Conservation (phyloP, 2,888 invertebrate species). For the Tenthredo mesomela region DNA sequence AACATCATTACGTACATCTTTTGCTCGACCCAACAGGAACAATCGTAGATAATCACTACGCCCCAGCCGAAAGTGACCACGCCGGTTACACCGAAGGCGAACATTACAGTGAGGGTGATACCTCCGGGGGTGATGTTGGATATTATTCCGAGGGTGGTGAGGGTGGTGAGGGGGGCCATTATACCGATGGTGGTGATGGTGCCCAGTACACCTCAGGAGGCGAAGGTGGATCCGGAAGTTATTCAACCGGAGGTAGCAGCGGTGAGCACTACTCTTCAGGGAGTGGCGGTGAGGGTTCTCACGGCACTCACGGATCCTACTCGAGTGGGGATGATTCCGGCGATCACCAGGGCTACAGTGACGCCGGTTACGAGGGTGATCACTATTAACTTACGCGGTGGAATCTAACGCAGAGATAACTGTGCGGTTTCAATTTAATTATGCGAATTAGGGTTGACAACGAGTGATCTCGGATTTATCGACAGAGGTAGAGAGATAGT, state of each 20-base stretch:
- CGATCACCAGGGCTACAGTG: constrained; percentile 58
- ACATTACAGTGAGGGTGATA: constrained; percentile 60
- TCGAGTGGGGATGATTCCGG: constrained; percentile 59
- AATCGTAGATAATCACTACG: constrained; percentile 67
- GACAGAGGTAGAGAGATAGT: background rate
- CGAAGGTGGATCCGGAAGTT: constrained; percentile 63
- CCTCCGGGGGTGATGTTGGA: constrained; percentile 55
- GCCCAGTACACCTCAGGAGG: constrained; percentile 62
- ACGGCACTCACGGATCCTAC: constrained; percentile 66
- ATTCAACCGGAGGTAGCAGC: constrained; percentile 64
- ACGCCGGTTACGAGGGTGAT: constrained; percentile 61
- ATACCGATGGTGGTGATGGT: constrained; percentile 60
- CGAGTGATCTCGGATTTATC: background rate
- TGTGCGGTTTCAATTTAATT: background rate
- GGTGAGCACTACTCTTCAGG: constrained; percentile 66
- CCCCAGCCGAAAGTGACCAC: constrained; percentile 61
- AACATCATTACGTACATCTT: background rate
- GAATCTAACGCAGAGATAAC: background rate
- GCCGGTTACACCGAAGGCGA: constrained; percentile 60
- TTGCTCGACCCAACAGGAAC: constrained; percentile 63
- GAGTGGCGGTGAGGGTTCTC: constrained; percentile 65
- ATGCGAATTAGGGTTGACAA: background rate
- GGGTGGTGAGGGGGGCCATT: constrained; percentile 59
- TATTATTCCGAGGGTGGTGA: constrained; percentile 60
- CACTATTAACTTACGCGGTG: constrained; percentile 53